Percentiles rank a stretch among this genome's conserved stretches.
These are phyloP conservation scores for Synergus itoensis DNA, from an alignment of 2,888 invertebrate genomes.

Conservation along the genomic window DNA sequence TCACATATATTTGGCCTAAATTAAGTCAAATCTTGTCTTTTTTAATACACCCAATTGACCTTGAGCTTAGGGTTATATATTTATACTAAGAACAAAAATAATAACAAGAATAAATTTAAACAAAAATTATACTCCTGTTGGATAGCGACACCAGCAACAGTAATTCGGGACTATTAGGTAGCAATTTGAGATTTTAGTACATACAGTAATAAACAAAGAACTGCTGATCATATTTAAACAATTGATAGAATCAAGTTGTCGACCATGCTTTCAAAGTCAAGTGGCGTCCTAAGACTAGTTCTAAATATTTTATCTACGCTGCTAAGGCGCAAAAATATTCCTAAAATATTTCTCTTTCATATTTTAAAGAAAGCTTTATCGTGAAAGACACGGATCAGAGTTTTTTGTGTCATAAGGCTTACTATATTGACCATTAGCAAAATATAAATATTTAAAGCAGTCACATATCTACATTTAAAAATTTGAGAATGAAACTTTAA, in stretches of 20 bases:
- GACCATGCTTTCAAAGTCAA: background rate
- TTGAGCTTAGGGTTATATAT: background rate
- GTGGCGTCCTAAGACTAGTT: background rate
- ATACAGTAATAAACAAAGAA: background rate
- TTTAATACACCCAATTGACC: background rate
- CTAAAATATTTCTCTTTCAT: background rate
- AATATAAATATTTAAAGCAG: constrained; percentile 4
- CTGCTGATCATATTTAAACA: background rate
- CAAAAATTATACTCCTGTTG: background rate
- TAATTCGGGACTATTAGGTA: background rate
- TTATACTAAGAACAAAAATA: background rate
- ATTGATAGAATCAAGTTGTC: background rate
- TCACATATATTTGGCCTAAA: background rate
- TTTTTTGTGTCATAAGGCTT: background rate
- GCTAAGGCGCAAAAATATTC: background rate
- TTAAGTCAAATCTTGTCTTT: background rate
- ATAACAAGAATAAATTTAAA: background rate
- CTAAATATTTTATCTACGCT: background rate
- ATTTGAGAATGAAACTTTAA: background rate
- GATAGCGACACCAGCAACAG: background rate
- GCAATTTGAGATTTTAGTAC: background rate
- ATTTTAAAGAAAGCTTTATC: background rate
- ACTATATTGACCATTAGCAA: background rate
- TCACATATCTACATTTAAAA: background rate
- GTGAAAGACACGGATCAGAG: background rate